Evolutionary conservation across 2,888 invertebrate species (phyloP).

Genomic region (Pristionchus japonicus): DNA sequence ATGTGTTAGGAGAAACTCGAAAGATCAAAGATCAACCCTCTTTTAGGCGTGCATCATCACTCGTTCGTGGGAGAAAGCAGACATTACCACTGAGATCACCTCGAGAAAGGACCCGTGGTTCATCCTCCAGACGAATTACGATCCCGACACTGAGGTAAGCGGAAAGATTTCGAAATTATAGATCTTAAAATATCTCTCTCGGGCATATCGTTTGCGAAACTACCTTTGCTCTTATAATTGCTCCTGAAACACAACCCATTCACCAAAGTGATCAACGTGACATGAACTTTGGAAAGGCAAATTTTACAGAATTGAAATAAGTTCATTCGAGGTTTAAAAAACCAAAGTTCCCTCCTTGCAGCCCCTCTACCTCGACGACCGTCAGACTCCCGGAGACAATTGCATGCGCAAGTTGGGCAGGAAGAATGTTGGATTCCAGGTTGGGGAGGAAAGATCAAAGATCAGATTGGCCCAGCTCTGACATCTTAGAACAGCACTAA

Average conservation of each 20-base stretch:
- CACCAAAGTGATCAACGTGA: no score
- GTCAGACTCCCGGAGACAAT: slow-evolving; percentile 78
- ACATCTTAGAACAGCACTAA: no score
- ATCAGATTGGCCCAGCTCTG: neutral
- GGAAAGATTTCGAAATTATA: no score
- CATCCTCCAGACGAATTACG: slow-evolving; percentile 80
- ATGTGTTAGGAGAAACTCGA: neutral
- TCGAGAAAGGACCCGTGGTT: slow-evolving; percentile 75
- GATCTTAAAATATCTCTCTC: no score
- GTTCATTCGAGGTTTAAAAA: no score
- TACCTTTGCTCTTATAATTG: no score
- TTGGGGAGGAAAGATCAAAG: slow-evolving; percentile 21
- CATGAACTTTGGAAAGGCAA: no score
- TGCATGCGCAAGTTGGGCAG: slow-evolving; percentile 77
- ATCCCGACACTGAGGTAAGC: slow-evolving; percentile 75
- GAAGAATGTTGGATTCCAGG: slow-evolving; percentile 72
- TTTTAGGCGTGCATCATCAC: slow-evolving; percentile 61
- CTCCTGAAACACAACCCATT: no score
- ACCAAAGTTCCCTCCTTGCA: slow-evolving; percentile 53
- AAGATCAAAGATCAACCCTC: neutral
- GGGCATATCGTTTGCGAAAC: no score
- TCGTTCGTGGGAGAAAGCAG: slow-evolving; percentile 57
- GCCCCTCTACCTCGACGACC: slow-evolving; percentile 79
- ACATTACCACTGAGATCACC: slow-evolving; percentile 59
- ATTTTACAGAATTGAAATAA: no score